Evolutionary conservation across 2,888 invertebrate genomes (phyloP).

Genomic region (Mantis religiosa): DNA sequence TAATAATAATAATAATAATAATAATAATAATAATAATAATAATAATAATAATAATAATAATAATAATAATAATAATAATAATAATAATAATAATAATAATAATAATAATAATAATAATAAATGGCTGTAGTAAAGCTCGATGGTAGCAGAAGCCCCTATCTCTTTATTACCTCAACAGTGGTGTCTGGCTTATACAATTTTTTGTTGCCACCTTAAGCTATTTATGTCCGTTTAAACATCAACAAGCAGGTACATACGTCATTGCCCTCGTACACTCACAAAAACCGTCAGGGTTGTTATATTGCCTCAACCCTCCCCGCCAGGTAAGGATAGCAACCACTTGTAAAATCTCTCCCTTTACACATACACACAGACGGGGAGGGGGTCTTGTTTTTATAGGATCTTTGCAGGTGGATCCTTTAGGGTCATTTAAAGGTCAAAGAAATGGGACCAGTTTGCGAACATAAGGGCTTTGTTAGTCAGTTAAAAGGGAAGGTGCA

Average conservation of each 20-base stretch:
- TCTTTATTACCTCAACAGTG: too few species aligned
- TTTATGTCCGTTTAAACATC: not conserved
- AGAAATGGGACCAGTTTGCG: conserved; percentile 23
- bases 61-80: too few species aligned
- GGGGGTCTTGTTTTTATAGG: not conserved
- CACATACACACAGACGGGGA: not conserved
- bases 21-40: too few species aligned
- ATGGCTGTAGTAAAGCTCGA: too few species aligned
- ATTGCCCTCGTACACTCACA: not conserved
- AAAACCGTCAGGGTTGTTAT: not conserved
- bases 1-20: too few species aligned
- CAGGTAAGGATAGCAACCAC: conserved; percentile 1
- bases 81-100: too few species aligned
- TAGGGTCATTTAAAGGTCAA: conserved; percentile 22
- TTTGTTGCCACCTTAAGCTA: not conserved
- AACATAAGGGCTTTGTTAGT: not conserved
- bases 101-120: too few species aligned
- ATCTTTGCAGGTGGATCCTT: conserved; percentile 1
- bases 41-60: too few species aligned
- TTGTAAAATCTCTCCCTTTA: not conserved
- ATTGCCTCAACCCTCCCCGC: not conserved
- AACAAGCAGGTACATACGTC: not conserved
- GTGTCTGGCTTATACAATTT: not conserved
- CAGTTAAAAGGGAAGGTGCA: not conserved
- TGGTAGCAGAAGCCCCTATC: too few species aligned